These are phyloP conservation scores for Mungos mungo DNA, from an alignment of 2,113 vertebrate species.

Conservation along the genomic window DNA sequence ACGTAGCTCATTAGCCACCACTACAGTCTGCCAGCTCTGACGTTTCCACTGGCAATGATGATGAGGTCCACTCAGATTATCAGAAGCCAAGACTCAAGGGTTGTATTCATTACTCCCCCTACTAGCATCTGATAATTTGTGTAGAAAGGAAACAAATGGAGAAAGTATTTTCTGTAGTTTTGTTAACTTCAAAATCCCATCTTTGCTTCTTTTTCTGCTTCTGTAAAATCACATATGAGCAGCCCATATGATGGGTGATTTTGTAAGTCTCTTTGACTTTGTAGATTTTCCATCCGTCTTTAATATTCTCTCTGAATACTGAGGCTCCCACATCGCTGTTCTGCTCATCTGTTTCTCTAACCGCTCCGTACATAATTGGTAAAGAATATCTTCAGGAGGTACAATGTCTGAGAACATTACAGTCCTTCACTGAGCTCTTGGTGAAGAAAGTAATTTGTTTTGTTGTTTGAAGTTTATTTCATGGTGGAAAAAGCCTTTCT, in stretches of 20 bases:
- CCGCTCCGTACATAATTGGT: not conserved
- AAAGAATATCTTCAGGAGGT: not conserved
- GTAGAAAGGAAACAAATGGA: not conserved
- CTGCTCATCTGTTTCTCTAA: not conserved
- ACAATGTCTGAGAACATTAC: not conserved
- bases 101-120: not conserved
- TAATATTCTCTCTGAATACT: not conserved
- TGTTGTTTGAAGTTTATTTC: conserved; percentile 19
- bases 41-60: not conserved
- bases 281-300: not conserved
- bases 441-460: not conserved
- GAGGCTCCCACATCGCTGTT: not conserved
- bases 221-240: not conserved
- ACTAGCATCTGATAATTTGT: not conserved
- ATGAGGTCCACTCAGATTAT: not conserved
- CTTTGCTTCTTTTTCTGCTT: not conserved
- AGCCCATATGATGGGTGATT: not conserved
- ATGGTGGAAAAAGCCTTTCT: not conserved
- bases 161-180: not conserved
- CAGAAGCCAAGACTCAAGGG: not conserved
- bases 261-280: not conserved
- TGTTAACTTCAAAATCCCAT: conserved; percentile 1
- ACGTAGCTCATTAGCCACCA: not conserved
- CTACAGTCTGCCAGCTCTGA: not conserved
- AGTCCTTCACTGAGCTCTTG: not conserved